A percentile compares a stretch with the other conserved stretches of the same genome.
Conservation (phyloP, 2,113 vertebrate species). For the Spea multiplicata region DNA sequence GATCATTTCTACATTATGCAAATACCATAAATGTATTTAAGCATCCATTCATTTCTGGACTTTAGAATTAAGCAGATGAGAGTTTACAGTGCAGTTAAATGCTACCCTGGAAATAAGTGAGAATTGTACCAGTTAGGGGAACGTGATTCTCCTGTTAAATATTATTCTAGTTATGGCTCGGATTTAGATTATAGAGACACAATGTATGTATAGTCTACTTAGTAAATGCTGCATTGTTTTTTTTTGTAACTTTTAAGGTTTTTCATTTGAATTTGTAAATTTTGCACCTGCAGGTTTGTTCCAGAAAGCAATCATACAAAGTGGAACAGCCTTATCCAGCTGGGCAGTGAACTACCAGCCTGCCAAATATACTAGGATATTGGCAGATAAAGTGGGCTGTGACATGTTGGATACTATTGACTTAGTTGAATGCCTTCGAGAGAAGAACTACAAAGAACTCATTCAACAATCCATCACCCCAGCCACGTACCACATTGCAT, state of each 20-base stretch:
- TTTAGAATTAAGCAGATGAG: slow-evolving; percentile 3
- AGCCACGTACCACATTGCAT: slow-evolving; percentile 94
- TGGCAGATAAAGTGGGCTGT: slow-evolving; percentile 93
- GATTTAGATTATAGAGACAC: slow-evolving; percentile 16
- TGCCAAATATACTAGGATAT: slow-evolving; percentile 87
- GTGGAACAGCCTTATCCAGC: slow-evolving; percentile 93
- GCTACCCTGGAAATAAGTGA: slow-evolving; percentile 3
- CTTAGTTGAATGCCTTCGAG: slow-evolving; percentile 89
- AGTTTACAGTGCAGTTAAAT: neutral
- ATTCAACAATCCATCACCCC: slow-evolving; percentile 87
- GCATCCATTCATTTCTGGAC: neutral
- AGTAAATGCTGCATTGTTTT: slow-evolving; percentile 40
- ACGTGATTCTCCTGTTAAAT: slow-evolving; percentile 5
- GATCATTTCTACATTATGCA: neutral
- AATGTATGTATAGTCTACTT: slow-evolving; percentile 45
- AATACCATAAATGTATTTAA: slow-evolving; percentile 14
- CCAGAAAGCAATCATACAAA: slow-evolving; percentile 98
- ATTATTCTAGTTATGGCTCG: slow-evolving; percentile 4
- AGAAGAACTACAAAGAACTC: slow-evolving; percentile 87
- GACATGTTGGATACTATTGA: slow-evolving; percentile 90
- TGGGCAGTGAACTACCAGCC: slow-evolving; percentile 99
- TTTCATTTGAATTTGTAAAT: slow-evolving; percentile 54
- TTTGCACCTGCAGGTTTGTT: slow-evolving; percentile 83
- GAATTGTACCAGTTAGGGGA: slow-evolving; percentile 18
- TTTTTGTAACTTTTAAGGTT: slow-evolving; percentile 14